Conservation (phyloP, 2,113 vertebrate genomes). For the Hypomesus transpacificus region DNA sequence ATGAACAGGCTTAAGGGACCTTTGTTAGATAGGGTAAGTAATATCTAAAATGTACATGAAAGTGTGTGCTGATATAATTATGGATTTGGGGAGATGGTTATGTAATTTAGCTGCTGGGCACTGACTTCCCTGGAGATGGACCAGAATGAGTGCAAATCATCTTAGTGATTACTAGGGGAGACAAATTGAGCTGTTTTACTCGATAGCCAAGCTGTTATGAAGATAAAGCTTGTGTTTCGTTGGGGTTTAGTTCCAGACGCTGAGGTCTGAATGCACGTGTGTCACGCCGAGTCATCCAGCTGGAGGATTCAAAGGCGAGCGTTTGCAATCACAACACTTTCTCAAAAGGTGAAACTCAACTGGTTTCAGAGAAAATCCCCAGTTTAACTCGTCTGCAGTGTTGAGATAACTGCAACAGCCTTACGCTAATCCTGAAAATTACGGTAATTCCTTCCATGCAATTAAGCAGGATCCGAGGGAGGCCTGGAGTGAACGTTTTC, state of each 20-base stretch:
- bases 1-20: neutral
- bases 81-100: neutral
- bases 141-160: neutral
- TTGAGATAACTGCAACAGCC: constrained; percentile 42
- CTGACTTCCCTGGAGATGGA: constrained; percentile 2
- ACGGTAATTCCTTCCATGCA: constrained; percentile 65
- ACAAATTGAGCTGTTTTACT: constrained; percentile 2
- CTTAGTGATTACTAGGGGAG: neutral
- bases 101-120: neutral
- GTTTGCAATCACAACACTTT: constrained; percentile 1
- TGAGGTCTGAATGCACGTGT: neutral
- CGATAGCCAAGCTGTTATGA: neutral
- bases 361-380: constrained; percentile 14
- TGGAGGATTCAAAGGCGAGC: neutral
- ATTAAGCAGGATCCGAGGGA: constrained; percentile 65
- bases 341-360: constrained; percentile 18
- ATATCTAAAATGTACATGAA: neutral
- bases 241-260: neutral
- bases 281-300: neutral
- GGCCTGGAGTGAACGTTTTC: constrained; percentile 59
- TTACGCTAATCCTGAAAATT: constrained; percentile 60
- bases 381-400: constrained; percentile 33
- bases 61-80: neutral
- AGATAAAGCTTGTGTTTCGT: neutral
- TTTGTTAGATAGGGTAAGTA: neutral